A percentile compares a stretch with the other conserved stretches of the same genome.
Conservation (phyloP, 1,140 invertebrate genomes). For the Hesperophylax magnus region DNA sequence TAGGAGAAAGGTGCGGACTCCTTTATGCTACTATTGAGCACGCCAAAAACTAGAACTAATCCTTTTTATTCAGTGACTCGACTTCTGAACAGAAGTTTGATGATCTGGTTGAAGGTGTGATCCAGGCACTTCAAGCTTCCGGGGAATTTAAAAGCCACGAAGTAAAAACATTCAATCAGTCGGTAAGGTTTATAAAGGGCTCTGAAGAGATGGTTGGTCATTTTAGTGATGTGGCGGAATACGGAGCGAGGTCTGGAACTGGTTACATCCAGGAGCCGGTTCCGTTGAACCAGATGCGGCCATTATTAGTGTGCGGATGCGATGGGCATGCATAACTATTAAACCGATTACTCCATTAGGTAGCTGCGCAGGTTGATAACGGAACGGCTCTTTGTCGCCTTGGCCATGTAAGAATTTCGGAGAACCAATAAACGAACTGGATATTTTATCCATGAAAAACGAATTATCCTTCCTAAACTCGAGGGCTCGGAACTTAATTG, state of each 20-base stretch:
- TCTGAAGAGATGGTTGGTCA: background rate
- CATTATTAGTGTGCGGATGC: constrained; percentile 38
- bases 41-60: background rate
- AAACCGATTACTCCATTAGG: constrained; percentile 35
- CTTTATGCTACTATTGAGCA: background rate
- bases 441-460: too few species aligned
- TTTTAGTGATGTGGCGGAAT: background rate
- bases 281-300: constrained; percentile 29
- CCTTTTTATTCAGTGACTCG: background rate
- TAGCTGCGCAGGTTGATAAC: constrained; percentile 17
- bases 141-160: background rate
- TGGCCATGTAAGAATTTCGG: too few species aligned
- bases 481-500: too few species aligned
- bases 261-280: constrained; percentile 19
- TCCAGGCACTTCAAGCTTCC: constrained; percentile 10
- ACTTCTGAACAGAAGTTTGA: constrained; percentile 23
- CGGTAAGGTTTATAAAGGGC: too few species aligned
- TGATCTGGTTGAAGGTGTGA: constrained; percentile 13
- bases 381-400: background rate
- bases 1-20: background rate
- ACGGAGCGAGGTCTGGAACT: background rate
- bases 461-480: too few species aligned
- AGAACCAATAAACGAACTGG: too few species aligned
- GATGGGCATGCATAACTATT: constrained; percentile 37
- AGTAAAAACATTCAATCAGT: background rate